A percentile compares a stretch with the other conserved stretches of the same genome.
Conservation (phyloP, 1,140 invertebrate species). For the Zeugodacus cucurbitae region DNA sequence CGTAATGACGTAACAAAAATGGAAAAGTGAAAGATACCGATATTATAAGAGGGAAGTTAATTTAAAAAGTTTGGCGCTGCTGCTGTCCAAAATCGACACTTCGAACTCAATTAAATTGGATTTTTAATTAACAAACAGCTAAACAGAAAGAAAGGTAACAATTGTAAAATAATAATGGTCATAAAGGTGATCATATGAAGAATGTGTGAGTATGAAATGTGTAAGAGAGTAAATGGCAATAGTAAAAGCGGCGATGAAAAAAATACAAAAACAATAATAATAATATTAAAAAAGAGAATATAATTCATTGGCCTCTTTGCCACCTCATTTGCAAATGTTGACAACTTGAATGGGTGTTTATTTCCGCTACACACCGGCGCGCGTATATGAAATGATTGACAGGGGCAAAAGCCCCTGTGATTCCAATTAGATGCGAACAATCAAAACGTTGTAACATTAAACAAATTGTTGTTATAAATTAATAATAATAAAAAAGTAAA, state of each 20-base stretch:
- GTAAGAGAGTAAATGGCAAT: not conserved
- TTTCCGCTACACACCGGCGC: not conserved
- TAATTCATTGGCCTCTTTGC: not conserved
- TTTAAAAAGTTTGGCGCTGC: not conserved
- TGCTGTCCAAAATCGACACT: not conserved
- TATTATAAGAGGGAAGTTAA: no score
- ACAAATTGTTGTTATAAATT: not conserved
- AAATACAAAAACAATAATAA: no score
- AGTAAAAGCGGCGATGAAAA: not conserved
- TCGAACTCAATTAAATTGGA: not conserved
- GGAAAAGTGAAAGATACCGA: no score
- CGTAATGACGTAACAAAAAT: no score
- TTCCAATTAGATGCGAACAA: slow-evolving; percentile 12
- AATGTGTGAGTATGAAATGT: no score
- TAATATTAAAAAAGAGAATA: not conserved
- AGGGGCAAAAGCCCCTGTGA: not conserved
- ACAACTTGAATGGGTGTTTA: slow-evolving; percentile 4
- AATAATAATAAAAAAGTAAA: not conserved
- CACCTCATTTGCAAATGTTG: not conserved
- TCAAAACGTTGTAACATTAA: not conserved
- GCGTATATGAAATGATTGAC: not conserved
- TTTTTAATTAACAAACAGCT: not conserved
- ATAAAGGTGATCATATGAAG: no score
- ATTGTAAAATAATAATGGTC: not conserved
- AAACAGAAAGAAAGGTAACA: not conserved